Base-by-base conservation (phyloP, 2,797 vertebrate genomes). In the Notolepis coatsorum region DNA sequence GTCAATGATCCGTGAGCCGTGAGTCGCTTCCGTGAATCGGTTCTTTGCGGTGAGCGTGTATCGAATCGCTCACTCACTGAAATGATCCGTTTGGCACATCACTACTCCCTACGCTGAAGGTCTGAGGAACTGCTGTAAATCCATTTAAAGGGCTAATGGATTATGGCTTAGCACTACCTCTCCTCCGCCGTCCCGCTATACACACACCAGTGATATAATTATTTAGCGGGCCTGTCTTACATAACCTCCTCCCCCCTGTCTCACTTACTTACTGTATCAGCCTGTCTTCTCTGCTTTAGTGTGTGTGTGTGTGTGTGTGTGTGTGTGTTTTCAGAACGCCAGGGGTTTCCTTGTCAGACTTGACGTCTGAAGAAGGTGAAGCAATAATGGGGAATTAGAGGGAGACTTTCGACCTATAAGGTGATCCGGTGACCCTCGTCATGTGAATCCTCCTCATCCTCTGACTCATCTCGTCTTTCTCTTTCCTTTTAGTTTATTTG, bases 41-140 rank as follows among this genome's bases (percentile, higher is more conserved):
- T n/a, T n/a, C n/a, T n/a, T n/a, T n/a, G n/a, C n/a, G n/a, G n/a
- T n/a, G n/a, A n/a, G n/a, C n/a, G n/a, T n/a, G n/a, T n/a, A n/a
- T n/a, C n/a, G n/a, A n/a, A n/a, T n/a, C n/a, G n/a, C n/a, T n/a
- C n/a, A n/a, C n/a, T n/a, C n/a, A n/a, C n/a, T n/a, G n/a, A n/a
- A n/a, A n/a, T n/a, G n/a, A n/a, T n/a, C n/a, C n/a, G n/a, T n/a
- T n/a, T n/a, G n/a, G n/a, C n/a, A n/a, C n/a, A n/a, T n/a, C n/a
- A 28, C 61, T 73, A 10, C 55, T 30, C 73, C 77, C 73, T 47
- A 59, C 39, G 5, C 54, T 8, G 56, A 75, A 3, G 18, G 64
- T 57, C 51, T 47, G 53, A 73, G 49, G 63, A 74, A 46, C 49
- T 15, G 39, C 68, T 60, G 42, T 65, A 65, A 80, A 45, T 57